Conservation (phyloP, 2,113 vertebrate species). For the Scolopax mira region DNA sequence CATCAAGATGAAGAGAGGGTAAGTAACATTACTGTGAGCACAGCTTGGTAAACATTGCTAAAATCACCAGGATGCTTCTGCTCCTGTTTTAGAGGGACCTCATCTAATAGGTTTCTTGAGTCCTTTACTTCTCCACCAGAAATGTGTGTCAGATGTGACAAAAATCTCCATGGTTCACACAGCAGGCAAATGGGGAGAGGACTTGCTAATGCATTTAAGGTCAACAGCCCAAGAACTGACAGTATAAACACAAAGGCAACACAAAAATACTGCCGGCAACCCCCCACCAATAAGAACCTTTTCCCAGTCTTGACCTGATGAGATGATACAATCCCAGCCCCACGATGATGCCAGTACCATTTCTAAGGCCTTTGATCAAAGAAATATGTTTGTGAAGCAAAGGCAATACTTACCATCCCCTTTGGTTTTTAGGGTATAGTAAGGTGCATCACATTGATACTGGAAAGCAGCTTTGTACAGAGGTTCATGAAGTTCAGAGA, state of each 20-base stretch:
- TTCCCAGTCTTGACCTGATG: neutral
- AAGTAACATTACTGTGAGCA: neutral
- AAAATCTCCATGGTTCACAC: neutral
- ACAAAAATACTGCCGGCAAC: neutral
- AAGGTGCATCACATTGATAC: constrained; percentile 69
- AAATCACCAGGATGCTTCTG: neutral
- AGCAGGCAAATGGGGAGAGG: neutral
- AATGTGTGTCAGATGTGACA: neutral
- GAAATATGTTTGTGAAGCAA: neutral
- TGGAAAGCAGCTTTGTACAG: constrained; percentile 46
- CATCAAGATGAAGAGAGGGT: neutral
- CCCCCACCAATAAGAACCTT: neutral
- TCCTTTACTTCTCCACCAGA: neutral
- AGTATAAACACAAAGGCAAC: neutral
- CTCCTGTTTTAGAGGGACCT: neutral
- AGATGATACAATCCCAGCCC: neutral
- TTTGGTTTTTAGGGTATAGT: constrained; percentile 60
- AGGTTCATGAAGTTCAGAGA: constrained; percentile 12
- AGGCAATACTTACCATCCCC: constrained; percentile 47
- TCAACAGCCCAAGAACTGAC: neutral
- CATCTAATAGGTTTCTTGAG: neutral
- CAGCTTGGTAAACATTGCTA: neutral
- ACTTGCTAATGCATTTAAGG: neutral
- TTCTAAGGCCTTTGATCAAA: neutral
- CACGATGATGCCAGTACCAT: fast-evolving